Evolutionary conservation across 2,113 vertebrate genomes (phyloP), one percentile per base, ranked within the genome.

Genomic region (Dryoscopus gambensis): DNA sequence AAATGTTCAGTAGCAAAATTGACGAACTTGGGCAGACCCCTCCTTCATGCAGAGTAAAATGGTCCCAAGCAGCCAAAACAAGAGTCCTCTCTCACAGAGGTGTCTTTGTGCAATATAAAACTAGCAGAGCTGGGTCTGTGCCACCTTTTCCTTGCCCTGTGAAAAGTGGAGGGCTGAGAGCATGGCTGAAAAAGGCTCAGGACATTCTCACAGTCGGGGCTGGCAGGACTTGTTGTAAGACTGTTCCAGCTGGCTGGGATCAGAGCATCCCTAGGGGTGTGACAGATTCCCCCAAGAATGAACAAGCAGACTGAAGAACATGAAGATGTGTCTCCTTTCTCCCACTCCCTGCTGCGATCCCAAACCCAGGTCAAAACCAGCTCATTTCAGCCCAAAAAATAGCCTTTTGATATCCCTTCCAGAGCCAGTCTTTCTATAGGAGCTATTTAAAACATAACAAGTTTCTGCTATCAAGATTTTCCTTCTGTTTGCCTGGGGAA

Each of bases 221-320:
- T 96, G 96, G 95, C 95, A 96, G 90, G 64, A 74, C 82, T 94
- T 0, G 5, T 90, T 0, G 18, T 63, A 90, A 94, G 95, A 56
- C 47, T 86, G 92, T 95, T 97, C 95, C 95, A 97, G 95, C 92
- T 96, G 95, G 96, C 96, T 9, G 33, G 83, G 89, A 92, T 94
- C 88, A 94, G 92, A 96, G 85, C 90, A 96, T 96, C 96, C 95
- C 95, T 84, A 94, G 86, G 96, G 95, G 79, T 96, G 95, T 95
- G 92, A 96, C 93, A 95, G 95, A 95, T 97, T 96, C 95, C 95
- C 96, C 83, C 79, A 96, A 94, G 96, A 96, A 94, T 96, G 96
- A 96, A 96, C 76, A 93, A 96, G 93, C 93, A 90, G 92, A 52
- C 85, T 92, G 85, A 84, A 90, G 93, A 93, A 89, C 92, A 96